These are phyloP conservation scores for Lasioglossum marginatum DNA, from an alignment of 2,888 invertebrate genomes.

Conservation along the genomic window DNA sequence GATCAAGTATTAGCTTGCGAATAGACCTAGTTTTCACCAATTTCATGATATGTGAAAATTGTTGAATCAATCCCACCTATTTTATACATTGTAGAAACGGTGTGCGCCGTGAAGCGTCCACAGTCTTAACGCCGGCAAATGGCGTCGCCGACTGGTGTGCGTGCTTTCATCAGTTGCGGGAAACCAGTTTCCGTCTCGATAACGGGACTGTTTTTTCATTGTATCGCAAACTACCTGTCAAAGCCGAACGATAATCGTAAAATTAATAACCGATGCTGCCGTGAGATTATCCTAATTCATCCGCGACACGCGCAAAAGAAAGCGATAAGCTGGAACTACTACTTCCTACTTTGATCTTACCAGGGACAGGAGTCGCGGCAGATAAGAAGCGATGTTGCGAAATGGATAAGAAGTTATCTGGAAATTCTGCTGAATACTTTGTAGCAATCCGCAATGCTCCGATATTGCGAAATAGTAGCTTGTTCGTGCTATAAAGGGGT, in stretches of 20 bases:
- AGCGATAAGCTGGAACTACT: not conserved
- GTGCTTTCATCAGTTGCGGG: conserved; percentile 34
- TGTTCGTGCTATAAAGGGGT: not conserved
- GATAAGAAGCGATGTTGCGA: not conserved
- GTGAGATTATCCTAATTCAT: conserved; percentile 16
- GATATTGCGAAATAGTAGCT: not conserved
- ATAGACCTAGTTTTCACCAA: not conserved
- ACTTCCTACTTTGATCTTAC: not conserved
- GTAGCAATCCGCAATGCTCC: not conserved
- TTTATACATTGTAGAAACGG: not conserved
- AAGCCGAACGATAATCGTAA: conserved; percentile 35
- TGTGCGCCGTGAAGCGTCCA: not conserved
- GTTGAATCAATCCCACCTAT: not conserved
- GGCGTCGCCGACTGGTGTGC: not conserved
- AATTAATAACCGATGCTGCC: conserved; percentile 38
- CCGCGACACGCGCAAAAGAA: not conserved
- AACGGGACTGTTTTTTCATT: conserved; percentile 53
- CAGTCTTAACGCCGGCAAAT: not conserved
- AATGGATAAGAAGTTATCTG: not conserved
- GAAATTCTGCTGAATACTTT: not conserved
- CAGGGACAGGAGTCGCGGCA: not conserved
- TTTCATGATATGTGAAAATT: not conserved
- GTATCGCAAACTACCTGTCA: conserved; percentile 31
- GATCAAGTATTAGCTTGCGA: too few species aligned
- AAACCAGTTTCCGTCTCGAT: conserved; percentile 47